Evolutionary conservation across 35 echinoderm and acorn worm species (phyloP), one percentile per base, ranked within the genome.

Genomic region (Acanthaster planci): DNA sequence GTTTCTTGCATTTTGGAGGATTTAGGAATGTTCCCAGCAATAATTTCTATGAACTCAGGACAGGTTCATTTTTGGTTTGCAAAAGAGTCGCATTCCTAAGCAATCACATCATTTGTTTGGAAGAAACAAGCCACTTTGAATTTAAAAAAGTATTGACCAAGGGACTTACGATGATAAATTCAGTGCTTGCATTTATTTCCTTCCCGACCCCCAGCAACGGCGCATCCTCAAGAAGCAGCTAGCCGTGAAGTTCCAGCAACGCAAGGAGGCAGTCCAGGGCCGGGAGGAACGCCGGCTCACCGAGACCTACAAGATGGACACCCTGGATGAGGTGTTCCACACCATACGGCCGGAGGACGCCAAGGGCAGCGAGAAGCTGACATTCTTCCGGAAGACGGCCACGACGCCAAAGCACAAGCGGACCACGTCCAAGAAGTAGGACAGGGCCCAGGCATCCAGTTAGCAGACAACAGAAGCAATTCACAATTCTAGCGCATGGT

Each of bases 341-440:
- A 97, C 95, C 8, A 97, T 97, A 42, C 64, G 77, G 82, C 94
- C 94, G 42, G 94, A 97, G 47, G 94, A 97, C 72, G 94, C 94
- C 7, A 86, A 92, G 32, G 94, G 94, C 27, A 44, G 51, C 40
- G 90, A 92, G 40, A 97, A 97, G 56, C 38, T 89, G 23, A 92
- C 94, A 7, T 97, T 90, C 44, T 97, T 85, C 80, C 83, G 94
- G 14, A 97, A 90, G 34, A 50, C 14, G 76, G 7, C 52, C 5
- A 83, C 29, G 14, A 26, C 21, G 15, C 19, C 26, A 10, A 8
- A 7, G 34, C 2, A 8, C 23, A 19, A 26, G 26, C 2, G 29
- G 34, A 30, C 1, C 14, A 72, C 4, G 23, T 1, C 3, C 21
- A 15, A 36, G 34, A 72, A 21, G 14, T 12, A 47, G 12, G 42